Conservation (phyloP, 2,888 invertebrate genomes). For the Lymantria monacha region DNA sequence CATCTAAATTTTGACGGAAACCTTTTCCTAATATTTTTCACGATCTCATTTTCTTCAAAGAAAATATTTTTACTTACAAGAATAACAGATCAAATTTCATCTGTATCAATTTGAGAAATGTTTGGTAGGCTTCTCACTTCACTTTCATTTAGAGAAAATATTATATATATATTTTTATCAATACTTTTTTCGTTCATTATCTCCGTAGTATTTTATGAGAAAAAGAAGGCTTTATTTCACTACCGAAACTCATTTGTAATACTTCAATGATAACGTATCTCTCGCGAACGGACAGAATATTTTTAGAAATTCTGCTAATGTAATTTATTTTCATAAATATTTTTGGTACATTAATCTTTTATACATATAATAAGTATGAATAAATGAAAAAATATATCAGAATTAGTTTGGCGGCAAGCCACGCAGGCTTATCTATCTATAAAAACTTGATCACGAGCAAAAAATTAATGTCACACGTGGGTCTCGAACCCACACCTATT, state of each 20-base stretch:
- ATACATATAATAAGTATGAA: too few relatives aligned
- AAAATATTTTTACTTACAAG: not conserved
- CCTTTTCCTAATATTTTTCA: too few relatives aligned
- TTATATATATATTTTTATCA: slow-evolving; percentile 7
- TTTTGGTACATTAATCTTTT: too few relatives aligned
- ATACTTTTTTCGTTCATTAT: slow-evolving; percentile 11
- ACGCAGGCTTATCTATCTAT: too few relatives aligned
- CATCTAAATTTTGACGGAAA: too few relatives aligned
- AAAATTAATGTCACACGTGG: too few relatives aligned
- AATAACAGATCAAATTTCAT: slow-evolving; percentile 2
- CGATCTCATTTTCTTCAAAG: too few relatives aligned
- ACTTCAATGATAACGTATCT: slow-evolving; percentile 6
- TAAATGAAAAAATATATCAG: too few relatives aligned
- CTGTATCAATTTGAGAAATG: slow-evolving; percentile 1
- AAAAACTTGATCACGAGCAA: too few relatives aligned
- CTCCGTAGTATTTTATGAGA: slow-evolving; percentile 5
- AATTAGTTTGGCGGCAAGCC: too few relatives aligned
- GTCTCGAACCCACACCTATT: too few relatives aligned
- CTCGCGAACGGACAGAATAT: slow-evolving; percentile 4
- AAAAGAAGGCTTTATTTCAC: slow-evolving; percentile 1
- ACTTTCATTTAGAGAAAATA: slow-evolving; percentile 4
- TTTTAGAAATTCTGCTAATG: slow-evolving; percentile 4
- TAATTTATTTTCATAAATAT: not conserved
- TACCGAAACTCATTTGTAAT: slow-evolving; percentile 2
- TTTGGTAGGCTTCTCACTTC: slow-evolving; percentile 7